Percentiles rank a stretch among this genome's conserved stretches.
These are phyloP conservation scores for Lasioglossum leucozonium DNA, from an alignment of 2,888 invertebrate species.

Conservation along the genomic window DNA sequence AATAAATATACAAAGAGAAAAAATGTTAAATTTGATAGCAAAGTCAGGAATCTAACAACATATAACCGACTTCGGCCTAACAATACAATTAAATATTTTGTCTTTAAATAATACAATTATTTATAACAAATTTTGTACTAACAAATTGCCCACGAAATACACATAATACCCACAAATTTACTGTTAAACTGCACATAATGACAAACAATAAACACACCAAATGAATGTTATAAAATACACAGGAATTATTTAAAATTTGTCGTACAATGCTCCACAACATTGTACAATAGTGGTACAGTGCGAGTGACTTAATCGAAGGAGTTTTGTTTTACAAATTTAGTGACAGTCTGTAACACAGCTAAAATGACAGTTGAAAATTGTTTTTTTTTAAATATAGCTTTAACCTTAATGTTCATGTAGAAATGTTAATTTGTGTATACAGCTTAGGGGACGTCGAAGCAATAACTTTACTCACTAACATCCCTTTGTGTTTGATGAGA, in stretches of 20 bases:
- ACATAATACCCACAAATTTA: conserved; percentile 56
- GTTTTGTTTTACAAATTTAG: conserved; percentile 55
- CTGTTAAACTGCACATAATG: conserved; percentile 54
- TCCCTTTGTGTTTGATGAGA: conserved; percentile 78
- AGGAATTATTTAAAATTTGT: conserved; percentile 27
- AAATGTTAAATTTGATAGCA: conserved; percentile 59
- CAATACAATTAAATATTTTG: conserved; percentile 52
- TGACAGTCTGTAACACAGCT: conserved; percentile 51
- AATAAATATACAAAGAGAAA: conserved; percentile 67
- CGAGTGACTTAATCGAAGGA: conserved; percentile 49
- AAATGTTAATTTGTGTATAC: conserved; percentile 53
- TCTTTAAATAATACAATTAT: conserved; percentile 63
- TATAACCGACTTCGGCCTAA: conserved; percentile 51
- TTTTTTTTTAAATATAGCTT: conserved; percentile 32
- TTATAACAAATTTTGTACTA: conserved; percentile 68
- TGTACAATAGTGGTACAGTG: conserved; percentile 46
- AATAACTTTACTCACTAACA: conserved; percentile 65
- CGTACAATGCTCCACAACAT: conserved; percentile 26
- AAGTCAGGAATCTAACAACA: conserved; percentile 47
- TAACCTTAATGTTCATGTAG: conserved; percentile 47
- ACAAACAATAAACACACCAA: conserved; percentile 43
- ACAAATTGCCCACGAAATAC: conserved; percentile 59
- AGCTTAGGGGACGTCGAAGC: conserved; percentile 26
- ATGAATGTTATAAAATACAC: conserved; percentile 32
- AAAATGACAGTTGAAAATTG: conserved; percentile 50